Base-by-base conservation (phyloP, 1,140 invertebrate genomes). In the Papilio aristodemus region DNA sequence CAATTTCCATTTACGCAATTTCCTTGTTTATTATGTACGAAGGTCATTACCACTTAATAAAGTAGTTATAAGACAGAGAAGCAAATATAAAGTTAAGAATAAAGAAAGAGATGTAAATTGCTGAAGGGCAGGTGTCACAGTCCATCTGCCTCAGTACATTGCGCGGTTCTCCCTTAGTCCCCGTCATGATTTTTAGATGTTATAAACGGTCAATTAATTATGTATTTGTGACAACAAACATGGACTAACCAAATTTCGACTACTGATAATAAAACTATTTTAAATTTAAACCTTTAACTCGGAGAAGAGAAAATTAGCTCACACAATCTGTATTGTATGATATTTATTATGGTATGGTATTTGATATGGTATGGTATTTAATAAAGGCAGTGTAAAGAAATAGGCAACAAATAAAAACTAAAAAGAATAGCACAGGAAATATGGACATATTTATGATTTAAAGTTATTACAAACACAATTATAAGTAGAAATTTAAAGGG, bases 81-180 rank as follows among this genome's bases (percentile, higher is more conserved):
- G 71, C 71, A 67, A 69, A 70, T 80, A 79, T 63, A 58, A 72
- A 60, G 68, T 72, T 71, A 69, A 62, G 37, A 70, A 70, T 71
- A 72, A 41, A 76, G 77, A 80, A 71, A 79, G 79, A 78, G 78
- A 74, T 67, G 77, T 75, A 75, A 81, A 74, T 75, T 79, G 78
- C 78, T 68, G 70, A 78, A 73, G 79, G 78, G 83, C 85, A 85
- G 84, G 86, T 89, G 86, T 83, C 78, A 79, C 68, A 67, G 76
- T 77, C 77, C 85, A 85, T 85, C 85, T 87, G 85, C 84, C 70
- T 77, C 71, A 62, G 76, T 77, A 75, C 74, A 78, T 73, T 70
- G 72, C 76, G 70, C 74, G 71, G 73, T 74, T 77, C 78, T 79
- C 72, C 74, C 80, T 77, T 71, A 68, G 72, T 72, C 75, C 76